These are phyloP conservation scores for Columba livia DNA, from an alignment of 2,113 vertebrate genomes.

Conservation along the genomic window DNA sequence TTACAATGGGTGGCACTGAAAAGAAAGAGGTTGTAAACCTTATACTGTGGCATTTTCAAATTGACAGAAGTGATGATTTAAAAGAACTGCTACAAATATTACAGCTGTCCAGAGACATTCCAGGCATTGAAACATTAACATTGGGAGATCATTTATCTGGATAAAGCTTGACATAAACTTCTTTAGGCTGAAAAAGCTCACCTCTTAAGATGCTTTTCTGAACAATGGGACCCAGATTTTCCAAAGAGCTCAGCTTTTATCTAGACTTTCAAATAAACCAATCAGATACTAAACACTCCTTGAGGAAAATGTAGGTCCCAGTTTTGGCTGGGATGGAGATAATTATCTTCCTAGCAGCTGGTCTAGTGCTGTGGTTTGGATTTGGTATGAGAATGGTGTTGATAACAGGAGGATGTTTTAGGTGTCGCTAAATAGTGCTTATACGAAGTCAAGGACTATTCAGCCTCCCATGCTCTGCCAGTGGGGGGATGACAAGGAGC, in stretches of 20 bases:
- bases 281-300: neutral
- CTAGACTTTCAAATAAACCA: neutral
- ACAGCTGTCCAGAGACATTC: slow-evolving; percentile 1
- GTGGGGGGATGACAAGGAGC: no score
- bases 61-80: slow-evolving; percentile 40
- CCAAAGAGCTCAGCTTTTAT: neutral
- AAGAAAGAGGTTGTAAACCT: slow-evolving; percentile 1
- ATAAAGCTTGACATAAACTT: slow-evolving; percentile 7
- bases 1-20: neutral
- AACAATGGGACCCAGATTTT: neutral
- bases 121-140: slow-evolving; percentile 13
- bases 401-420: no score
- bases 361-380: no score
- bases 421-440: no score
- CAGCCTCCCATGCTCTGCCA: no score
- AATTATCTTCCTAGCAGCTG: no score
- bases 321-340: no score
- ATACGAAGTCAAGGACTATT: no score
- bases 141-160: neutral
- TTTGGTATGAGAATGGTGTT: no score
- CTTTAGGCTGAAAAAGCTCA: neutral
- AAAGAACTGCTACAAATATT: slow-evolving; percentile 50
- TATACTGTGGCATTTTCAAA: slow-evolving; percentile 9
- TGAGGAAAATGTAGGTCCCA: neutral
- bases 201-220: neutral